These are phyloP conservation scores for Atherinomorus stipes DNA, from an alignment of 2,113 vertebrate genomes.

Conservation along the genomic window DNA sequence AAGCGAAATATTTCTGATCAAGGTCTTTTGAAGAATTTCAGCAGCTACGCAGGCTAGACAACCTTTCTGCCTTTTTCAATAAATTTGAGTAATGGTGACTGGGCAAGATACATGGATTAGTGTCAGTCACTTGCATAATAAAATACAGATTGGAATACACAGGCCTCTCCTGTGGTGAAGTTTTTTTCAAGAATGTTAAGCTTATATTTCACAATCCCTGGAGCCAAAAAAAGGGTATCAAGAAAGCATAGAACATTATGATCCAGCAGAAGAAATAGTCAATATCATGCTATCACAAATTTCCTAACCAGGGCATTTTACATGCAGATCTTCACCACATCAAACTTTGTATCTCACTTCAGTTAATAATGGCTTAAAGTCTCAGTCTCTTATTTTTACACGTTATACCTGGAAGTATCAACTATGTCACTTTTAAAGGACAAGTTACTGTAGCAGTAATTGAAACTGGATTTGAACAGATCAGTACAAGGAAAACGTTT, in stretches of 20 bases:
- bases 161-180: neutral
- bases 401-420: neutral
- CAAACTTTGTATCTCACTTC: neutral
- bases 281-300: neutral
- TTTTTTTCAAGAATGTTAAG: neutral
- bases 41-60: neutral
- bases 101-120: constrained; percentile 19
- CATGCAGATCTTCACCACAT: neutral
- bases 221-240: neutral
- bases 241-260: neutral
- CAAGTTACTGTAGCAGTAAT: neutral
- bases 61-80: constrained; percentile 5
- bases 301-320: neutral
- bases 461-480: too few species aligned
- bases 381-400: neutral
- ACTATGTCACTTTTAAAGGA: neutral
- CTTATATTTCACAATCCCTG: neutral
- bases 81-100: constrained; percentile 7
- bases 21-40: constrained; percentile 1
- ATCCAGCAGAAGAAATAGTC: neutral
- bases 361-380: constrained; percentile 2
- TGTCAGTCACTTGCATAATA: constrained; percentile 12
- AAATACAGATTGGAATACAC: constrained; percentile 2
- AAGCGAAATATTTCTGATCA: constrained; percentile 3
- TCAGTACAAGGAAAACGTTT: too few species aligned